phyloP scores from a whole-genome alignment of 2,113 vertebrate genomes.

The Pelecanoides urinatrix region DNA sequence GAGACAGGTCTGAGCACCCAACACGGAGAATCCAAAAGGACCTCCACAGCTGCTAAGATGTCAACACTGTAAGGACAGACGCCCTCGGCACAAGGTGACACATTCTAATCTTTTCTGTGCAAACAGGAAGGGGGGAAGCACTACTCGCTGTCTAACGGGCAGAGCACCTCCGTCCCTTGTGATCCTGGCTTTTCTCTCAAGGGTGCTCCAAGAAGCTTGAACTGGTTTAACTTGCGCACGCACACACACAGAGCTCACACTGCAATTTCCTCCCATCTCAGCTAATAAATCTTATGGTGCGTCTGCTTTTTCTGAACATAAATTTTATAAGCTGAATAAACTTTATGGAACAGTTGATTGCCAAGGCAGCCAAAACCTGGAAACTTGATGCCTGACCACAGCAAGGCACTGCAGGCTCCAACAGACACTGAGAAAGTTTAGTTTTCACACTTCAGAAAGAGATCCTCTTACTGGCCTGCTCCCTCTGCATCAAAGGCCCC shows the following conservation, averaged over 20 bases:
- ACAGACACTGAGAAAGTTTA: background rate
- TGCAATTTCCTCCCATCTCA: background rate
- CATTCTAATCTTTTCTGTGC: background rate
- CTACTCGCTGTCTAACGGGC: background rate
- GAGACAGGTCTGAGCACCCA: background rate
- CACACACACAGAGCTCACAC: background rate
- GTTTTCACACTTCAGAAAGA: background rate
- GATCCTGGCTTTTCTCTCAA: background rate
- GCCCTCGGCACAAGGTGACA: background rate
- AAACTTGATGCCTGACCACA: background rate
- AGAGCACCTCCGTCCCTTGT: background rate
- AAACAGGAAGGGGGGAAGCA: background rate
- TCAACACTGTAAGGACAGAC: background rate
- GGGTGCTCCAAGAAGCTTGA: background rate
- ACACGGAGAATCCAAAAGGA: background rate
- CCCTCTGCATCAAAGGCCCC: background rate
- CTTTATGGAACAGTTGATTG: background rate
- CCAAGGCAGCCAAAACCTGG: conserved; percentile 1
- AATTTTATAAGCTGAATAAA: conserved; percentile 32
- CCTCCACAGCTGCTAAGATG: background rate
- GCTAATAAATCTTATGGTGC: background rate
- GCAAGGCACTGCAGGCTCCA: background rate
- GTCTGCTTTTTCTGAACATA: conserved; percentile 19
- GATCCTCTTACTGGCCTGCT: background rate
- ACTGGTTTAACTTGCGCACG: background rate